phyloP scores from a whole-genome alignment of 2,113 vertebrate genomes.

The Anoura caudifer region DNA sequence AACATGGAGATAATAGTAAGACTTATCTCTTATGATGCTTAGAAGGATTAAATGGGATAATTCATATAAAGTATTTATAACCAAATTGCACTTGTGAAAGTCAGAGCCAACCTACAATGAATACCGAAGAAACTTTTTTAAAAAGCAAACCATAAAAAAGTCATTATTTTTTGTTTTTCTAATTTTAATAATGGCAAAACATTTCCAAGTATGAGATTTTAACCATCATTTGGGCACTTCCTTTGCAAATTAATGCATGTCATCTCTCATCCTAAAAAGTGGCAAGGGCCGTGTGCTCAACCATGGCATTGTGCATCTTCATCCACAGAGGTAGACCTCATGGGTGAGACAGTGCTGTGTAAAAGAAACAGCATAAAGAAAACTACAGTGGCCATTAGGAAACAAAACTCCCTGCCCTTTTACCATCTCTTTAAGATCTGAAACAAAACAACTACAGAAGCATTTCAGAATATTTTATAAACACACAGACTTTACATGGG shows the following conservation, averaged over 20 bases:
- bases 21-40: neutral
- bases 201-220: neutral
- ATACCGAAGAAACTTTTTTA: neutral
- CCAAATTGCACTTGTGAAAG: neutral
- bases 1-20: neutral
- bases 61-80: neutral
- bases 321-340: constrained; percentile 79
- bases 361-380: constrained; percentile 2
- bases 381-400: neutral
- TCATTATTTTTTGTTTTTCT: neutral
- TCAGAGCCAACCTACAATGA: neutral
- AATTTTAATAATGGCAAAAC: neutral
- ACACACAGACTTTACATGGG: neutral
- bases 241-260: neutral
- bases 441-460: neutral
- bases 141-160: neutral
- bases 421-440: neutral
- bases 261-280: neutral
- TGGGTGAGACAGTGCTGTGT: constrained; percentile 75
- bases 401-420: neutral
- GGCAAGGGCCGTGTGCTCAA: constrained; percentile 57
- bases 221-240: neutral
- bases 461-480: neutral
- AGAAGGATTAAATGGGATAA: neutral
- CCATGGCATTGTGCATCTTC: constrained; percentile 81